phyloP scores from a whole-genome alignment of 1,140 invertebrate species.

The Pseudomyrmex cubaensis region DNA sequence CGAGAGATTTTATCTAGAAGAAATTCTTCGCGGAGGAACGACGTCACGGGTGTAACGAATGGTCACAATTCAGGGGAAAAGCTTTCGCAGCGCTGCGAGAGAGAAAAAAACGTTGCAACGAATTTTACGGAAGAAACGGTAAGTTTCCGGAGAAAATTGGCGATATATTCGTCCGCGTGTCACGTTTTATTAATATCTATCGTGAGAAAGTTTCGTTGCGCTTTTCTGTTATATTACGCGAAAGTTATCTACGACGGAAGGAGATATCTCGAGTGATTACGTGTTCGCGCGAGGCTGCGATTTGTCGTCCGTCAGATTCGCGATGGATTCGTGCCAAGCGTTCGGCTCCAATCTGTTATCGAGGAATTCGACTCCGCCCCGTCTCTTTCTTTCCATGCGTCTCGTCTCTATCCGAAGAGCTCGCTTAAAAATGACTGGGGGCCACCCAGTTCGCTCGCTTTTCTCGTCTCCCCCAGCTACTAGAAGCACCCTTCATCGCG shows the following conservation, averaged over 20 bases:
- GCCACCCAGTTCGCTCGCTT: neutral
- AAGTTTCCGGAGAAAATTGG: neutral
- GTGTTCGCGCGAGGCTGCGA: conserved; percentile 19
- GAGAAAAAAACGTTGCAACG: neutral
- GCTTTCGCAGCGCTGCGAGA: conserved; percentile 7
- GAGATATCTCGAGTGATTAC: conserved; percentile 25
- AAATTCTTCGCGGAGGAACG: conserved; percentile 2
- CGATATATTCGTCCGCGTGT: conserved; percentile 15
- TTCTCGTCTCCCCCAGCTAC: conserved; percentile 28
- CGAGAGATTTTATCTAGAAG: conserved; percentile 37
- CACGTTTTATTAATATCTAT: conserved; percentile 40
- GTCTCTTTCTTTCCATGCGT: neutral
- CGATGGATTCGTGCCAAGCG: conserved; percentile 49
- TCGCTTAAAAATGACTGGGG: conserved; percentile 48
- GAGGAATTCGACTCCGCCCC: conserved; percentile 24
- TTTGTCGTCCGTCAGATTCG: conserved; percentile 43
- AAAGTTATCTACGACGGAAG: neutral
- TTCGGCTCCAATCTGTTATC: conserved; percentile 37
- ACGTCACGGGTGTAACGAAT: conserved; percentile 20
- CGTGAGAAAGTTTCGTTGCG: neutral
- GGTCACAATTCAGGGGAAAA: conserved; percentile 3
- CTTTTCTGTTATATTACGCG: conserved; percentile 7
- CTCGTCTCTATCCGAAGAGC: neutral
- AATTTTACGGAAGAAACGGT: conserved; percentile 23
- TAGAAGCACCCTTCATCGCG: conserved; percentile 45